Evolutionary conservation across 2,113 vertebrate genomes (phyloP), one percentile per base, ranked within the genome.

Genomic region (Hucho hucho): DNA sequence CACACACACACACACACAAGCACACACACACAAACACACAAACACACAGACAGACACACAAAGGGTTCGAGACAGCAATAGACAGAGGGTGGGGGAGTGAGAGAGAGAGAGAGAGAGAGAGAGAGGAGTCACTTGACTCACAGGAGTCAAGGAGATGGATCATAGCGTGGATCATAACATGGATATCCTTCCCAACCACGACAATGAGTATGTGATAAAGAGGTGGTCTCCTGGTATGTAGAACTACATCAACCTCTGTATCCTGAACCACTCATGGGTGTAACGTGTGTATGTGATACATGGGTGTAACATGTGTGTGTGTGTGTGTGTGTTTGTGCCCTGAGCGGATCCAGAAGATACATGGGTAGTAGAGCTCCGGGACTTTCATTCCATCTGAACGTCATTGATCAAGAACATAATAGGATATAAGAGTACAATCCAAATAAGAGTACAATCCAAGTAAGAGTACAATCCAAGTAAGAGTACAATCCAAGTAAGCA

Each of bases 361-460:
- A 53, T 53, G 49, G 14, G 13, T 53, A 61, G 11, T 28, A 6
- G 25, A 70, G 29, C 59, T 3, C 14, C 0, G 65, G 67, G 76
- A 0, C 63, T 75, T 72, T 74, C 66, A 72, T 67, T 80, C 73
- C 75, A 71, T 80, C 79, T 88, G 72, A 75, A 73, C 66, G 66
- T 65, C 70, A 91, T 81, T 85, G 81, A 86, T 91, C 81, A 88
- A 77, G 65, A 81, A 75, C 79, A 80, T 85, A 84, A 87, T 79
- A 79, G 65, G 72, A 64, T 86, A 87, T 79, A n/a, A n/a, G 81
- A 89, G 79, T 69, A 47, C 29, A 76, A 87, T 80, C 87, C 22
- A 84, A 63, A 83, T 85, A 86, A 53, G 78, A 89, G 79, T 69
- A 47, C 29, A 76, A 87, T 80, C 87, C 22, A 84, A 63, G 84